phyloP scores from a whole-genome alignment of 1,140 invertebrate species.

The Tachypleus tridentatus region DNA sequence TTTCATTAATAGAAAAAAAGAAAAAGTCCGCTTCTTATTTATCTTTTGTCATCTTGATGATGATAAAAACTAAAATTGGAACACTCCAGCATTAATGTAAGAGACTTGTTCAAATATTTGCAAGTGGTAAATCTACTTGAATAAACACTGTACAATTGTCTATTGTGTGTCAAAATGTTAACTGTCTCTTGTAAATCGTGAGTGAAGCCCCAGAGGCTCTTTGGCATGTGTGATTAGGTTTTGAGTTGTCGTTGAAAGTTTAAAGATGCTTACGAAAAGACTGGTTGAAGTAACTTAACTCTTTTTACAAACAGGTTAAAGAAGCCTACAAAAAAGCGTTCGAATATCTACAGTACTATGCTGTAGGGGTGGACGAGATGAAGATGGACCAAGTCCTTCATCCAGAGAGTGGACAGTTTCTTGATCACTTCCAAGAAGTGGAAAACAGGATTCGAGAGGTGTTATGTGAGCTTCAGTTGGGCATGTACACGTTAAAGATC shows the following conservation, averaged over 20 bases:
- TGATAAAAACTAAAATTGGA: too few species aligned
- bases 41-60: too few species aligned
- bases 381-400: constrained; percentile 46
- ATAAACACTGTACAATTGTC: too few species aligned
- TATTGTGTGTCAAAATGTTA: too few species aligned
- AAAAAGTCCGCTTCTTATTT: too few species aligned
- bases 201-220: too few species aligned
- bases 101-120: too few species aligned
- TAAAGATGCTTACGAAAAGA: constrained; percentile 1
- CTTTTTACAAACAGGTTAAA: constrained; percentile 24
- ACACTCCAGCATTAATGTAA: too few species aligned
- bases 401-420: constrained; percentile 33
- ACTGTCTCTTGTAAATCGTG: too few species aligned
- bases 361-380: constrained; percentile 52
- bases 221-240: background rate
- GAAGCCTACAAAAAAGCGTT: constrained; percentile 42
- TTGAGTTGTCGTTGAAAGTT: background rate
- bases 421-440: constrained; percentile 41
- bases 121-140: too few species aligned
- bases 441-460: constrained; percentile 46
- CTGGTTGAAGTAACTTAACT: constrained; percentile 2
- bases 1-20: too few species aligned
- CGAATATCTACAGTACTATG: constrained; percentile 48
- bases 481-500: constrained; percentile 42
- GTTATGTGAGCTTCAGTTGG: constrained; percentile 45